These are phyloP conservation scores for Camarhynchus parvulus DNA, from an alignment of 2,113 vertebrate species.

Conservation along the genomic window DNA sequence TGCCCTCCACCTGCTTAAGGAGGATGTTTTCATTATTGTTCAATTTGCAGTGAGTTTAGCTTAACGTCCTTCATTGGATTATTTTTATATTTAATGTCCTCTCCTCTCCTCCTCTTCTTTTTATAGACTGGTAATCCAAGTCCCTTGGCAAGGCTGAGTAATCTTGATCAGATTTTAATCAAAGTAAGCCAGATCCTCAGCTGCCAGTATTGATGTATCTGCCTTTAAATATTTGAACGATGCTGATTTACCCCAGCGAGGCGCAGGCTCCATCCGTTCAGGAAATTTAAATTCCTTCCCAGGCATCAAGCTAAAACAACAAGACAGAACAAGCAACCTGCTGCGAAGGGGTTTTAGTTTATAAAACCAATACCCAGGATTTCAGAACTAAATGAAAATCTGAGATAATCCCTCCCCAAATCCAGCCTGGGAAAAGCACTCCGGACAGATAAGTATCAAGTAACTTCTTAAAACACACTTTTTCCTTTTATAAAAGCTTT, in stretches of 20 bases:
- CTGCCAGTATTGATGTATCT: constrained; percentile 51
- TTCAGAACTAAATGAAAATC: constrained; percentile 66
- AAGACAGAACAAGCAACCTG: constrained; percentile 45
- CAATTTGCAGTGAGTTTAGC: constrained; percentile 31
- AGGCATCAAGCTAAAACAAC: constrained; percentile 58
- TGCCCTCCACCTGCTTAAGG: constrained; percentile 5
- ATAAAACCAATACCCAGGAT: constrained; percentile 56
- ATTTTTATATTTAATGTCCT: constrained; percentile 63
- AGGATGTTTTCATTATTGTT: constrained; percentile 39
- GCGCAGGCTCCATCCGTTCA: neutral
- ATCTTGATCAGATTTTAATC: constrained; percentile 68
- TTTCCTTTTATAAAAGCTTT: constrained; percentile 33
- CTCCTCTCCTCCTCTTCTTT: constrained; percentile 48
- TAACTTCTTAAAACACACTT: constrained; percentile 49
- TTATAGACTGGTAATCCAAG: constrained; percentile 66
- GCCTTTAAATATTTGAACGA: constrained; percentile 61
- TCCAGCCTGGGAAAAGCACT: constrained; percentile 62
- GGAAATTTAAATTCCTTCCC: constrained; percentile 59
- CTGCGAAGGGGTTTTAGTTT: constrained; percentile 31
- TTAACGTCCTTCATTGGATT: constrained; percentile 49
- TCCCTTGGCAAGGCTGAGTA: constrained; percentile 55
- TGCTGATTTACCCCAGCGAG: neutral
- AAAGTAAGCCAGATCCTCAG: constrained; percentile 60
- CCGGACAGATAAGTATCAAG: constrained; percentile 53
- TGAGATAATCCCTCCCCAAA: constrained; percentile 64